These are phyloP conservation scores for Rhynchophorus ferrugineus DNA, from an alignment of 1,140 invertebrate genomes.

Conservation along the genomic window DNA sequence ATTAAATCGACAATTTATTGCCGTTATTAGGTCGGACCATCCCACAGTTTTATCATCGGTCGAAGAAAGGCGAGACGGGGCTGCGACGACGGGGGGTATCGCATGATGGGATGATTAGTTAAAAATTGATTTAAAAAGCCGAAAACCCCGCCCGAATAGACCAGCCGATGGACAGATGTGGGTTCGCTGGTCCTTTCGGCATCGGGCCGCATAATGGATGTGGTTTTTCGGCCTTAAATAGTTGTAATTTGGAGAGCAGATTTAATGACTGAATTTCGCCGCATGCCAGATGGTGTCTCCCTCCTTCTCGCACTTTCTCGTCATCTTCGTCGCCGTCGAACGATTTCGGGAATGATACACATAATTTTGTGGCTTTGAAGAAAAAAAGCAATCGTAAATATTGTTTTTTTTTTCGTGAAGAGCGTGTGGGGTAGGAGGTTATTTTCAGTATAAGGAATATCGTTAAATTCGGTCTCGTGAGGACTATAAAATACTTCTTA, in stretches of 20 bases:
- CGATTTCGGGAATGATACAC: background rate
- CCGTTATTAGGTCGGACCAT: no score
- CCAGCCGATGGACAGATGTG: background rate
- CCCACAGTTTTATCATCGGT: no score
- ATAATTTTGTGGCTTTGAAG: background rate
- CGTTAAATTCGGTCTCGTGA: no score
- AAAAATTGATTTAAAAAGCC: background rate
- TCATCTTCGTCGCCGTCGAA: no score
- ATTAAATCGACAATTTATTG: no score
- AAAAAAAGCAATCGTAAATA: no score
- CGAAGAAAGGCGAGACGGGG: background rate
- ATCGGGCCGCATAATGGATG: background rate
- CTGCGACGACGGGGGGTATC: background rate
- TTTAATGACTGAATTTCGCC: background rate
- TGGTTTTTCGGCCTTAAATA: background rate
- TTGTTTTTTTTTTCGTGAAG: no score
- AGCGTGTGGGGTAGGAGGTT: background rate
- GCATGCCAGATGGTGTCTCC: background rate
- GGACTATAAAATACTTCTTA: no score
- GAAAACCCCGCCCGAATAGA: background rate
- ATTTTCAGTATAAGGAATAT: no score
- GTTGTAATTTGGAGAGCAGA: background rate
- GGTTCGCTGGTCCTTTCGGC: no score
- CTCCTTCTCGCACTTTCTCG: background rate
- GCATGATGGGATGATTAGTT: constrained; percentile 2